A percentile compares a stretch with the other conserved stretches of the same genome.
Conservation (phyloP, 2,888 invertebrate genomes). For the Julus scanicus region DNA sequence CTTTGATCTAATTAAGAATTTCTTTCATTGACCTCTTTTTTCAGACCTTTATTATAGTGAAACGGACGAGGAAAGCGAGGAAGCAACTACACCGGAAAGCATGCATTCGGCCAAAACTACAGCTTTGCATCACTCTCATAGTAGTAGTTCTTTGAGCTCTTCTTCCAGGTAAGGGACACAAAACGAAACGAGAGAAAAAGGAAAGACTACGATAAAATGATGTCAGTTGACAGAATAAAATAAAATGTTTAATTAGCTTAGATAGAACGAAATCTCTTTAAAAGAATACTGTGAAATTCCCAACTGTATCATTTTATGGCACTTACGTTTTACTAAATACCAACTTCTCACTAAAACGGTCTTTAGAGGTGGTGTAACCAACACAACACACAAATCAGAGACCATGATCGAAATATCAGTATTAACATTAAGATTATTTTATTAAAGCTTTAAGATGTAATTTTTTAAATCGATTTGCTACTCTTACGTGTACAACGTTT, state of each 20-base stretch:
- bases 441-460: neutral
- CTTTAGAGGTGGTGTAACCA: no score
- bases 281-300: no score
- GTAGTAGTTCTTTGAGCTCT: constrained; percentile 53
- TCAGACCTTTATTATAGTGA: constrained; percentile 71
- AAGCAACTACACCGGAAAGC: constrained; percentile 1
- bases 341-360: no score
- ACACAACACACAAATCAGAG: neutral
- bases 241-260: no score
- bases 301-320: no score
- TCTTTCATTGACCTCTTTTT: neutral
- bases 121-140: neutral
- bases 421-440: neutral
- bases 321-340: no score
- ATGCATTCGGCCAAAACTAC: constrained; percentile 34
- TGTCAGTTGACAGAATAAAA: no score
- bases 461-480: neutral
- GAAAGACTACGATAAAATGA: neutral
- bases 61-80: constrained; percentile 67
- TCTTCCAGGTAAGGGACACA: constrained; percentile 51
- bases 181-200: neutral
- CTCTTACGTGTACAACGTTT: neutral
- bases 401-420: neutral
- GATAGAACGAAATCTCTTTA: no score
- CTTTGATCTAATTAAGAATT: neutral